These are phyloP conservation scores for Drosophila pegasa DNA, from an alignment of 2,888 invertebrate species.

Conservation along the genomic window DNA sequence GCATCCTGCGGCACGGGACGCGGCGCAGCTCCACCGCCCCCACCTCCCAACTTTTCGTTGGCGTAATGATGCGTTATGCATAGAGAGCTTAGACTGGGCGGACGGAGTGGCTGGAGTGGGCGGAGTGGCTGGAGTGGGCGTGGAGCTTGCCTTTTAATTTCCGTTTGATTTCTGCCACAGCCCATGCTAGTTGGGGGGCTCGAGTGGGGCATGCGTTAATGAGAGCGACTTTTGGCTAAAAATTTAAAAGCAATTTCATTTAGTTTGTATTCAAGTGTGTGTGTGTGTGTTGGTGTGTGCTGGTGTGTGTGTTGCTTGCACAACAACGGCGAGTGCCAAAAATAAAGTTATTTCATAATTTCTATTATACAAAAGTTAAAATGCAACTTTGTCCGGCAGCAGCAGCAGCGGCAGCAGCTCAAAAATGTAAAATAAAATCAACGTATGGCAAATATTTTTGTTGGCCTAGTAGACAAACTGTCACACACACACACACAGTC, in stretches of 20 bases:
- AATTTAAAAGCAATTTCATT: slow-evolving; percentile 68
- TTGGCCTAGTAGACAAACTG: slow-evolving; percentile 32
- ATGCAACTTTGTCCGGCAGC: slow-evolving; percentile 43
- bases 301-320: slow-evolving; percentile 18
- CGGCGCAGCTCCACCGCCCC: not conserved
- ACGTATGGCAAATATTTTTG: slow-evolving; percentile 52
- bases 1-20: not conserved
- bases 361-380: slow-evolving; percentile 60
- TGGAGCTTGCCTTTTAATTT: slow-evolving; percentile 60
- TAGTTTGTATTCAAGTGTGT: slow-evolving; percentile 25
- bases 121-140: not conserved
- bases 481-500: slow-evolving; percentile 7
- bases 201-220: slow-evolving; percentile 47
- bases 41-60: slow-evolving; percentile 43
- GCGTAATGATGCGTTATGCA: slow-evolving; percentile 74
- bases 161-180: slow-evolving; percentile 66
- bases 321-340: slow-evolving; percentile 57
- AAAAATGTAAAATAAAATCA: slow-evolving; percentile 56
- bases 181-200: not conserved
- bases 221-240: slow-evolving; percentile 54
- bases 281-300: slow-evolving; percentile 15
- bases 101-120: not conserved
- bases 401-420: slow-evolving; percentile 29
- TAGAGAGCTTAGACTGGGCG: slow-evolving; percentile 33
- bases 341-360: slow-evolving; percentile 72